These are phyloP conservation scores for Eleutherodactylus coqui DNA, from an alignment of 2,797 vertebrate genomes.

Conservation along the genomic window DNA sequence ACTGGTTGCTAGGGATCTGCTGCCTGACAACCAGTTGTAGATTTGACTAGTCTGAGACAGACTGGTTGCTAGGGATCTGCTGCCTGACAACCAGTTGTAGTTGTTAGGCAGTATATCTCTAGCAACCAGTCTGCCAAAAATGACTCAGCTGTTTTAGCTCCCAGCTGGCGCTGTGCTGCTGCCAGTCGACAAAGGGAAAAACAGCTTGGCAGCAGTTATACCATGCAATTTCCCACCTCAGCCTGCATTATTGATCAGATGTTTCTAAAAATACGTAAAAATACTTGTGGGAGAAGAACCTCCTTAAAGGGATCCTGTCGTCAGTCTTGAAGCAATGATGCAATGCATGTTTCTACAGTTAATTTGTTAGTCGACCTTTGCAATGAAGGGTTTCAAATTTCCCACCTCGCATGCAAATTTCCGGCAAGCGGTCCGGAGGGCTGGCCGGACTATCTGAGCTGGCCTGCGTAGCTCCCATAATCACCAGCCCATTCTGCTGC, in stretches of 20 bases:
- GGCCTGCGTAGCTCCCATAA: no score
- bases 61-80: not conserved
- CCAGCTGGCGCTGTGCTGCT: conserved; percentile 1
- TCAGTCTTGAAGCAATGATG: no score
- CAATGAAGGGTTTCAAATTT: no score
- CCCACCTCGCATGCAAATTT: no score
- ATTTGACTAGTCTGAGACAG: not conserved
- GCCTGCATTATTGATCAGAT: conserved; percentile 9
- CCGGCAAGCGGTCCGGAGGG: no score
- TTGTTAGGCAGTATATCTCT: not conserved
- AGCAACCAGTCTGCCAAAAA: not conserved
- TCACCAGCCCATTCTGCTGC: no score
- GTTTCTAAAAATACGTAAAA: conserved; percentile 12
- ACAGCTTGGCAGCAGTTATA: not conserved
- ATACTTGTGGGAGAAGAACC: not conserved
- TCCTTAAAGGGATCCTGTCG: no score
- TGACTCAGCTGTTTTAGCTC: not conserved
- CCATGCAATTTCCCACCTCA: not conserved
- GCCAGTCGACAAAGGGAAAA: not conserved
- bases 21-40: no score
- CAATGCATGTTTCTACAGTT: no score
- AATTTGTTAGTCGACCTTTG: no score
- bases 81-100: not conserved
- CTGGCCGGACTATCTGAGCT: no score
- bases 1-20: no score